Evolutionary conservation across 2,888 invertebrate genomes (phyloP).

Genomic region (Thymelicus sylvestris): DNA sequence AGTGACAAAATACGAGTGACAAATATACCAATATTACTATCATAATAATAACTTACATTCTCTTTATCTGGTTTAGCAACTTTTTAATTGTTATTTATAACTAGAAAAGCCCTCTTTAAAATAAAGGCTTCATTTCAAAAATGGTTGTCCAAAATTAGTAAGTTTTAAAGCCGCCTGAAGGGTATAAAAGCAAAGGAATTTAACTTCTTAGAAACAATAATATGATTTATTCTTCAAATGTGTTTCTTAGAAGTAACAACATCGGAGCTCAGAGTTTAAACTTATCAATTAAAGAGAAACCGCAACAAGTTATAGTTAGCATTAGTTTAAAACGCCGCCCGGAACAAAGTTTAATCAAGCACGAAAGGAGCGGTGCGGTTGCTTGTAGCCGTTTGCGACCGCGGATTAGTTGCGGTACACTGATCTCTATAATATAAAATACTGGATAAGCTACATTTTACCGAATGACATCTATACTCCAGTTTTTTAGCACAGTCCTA

Average conservation of each 20-base stretch:
- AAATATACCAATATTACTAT: too few relatives aligned
- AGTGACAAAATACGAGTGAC: too few relatives aligned
- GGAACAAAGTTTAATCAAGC: constrained; percentile 34
- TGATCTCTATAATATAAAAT: neutral
- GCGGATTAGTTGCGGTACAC: constrained; percentile 12
- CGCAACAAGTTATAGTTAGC: constrained; percentile 31
- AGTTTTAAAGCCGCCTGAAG: too few relatives aligned
- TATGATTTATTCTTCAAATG: neutral
- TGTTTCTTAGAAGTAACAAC: neutral
- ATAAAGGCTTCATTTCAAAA: too few relatives aligned
- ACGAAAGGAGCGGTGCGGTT: constrained; percentile 19
- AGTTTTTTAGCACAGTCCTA: too few relatives aligned
- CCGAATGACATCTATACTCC: too few relatives aligned
- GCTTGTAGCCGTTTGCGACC: constrained; percentile 24
- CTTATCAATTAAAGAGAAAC: constrained; percentile 25
- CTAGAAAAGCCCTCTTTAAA: too few relatives aligned
- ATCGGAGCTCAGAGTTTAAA: neutral
- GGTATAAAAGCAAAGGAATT: neutral
- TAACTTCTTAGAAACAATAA: neutral
- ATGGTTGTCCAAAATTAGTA: too few relatives aligned
- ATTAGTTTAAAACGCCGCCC: constrained; percentile 27
- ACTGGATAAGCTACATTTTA: neutral
- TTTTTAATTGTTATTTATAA: too few relatives aligned
- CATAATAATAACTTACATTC: too few relatives aligned
- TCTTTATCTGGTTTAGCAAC: too few relatives aligned